Base-by-base conservation (phyloP, 2,113 vertebrate species). In the Chlorodrepanis virens region DNA sequence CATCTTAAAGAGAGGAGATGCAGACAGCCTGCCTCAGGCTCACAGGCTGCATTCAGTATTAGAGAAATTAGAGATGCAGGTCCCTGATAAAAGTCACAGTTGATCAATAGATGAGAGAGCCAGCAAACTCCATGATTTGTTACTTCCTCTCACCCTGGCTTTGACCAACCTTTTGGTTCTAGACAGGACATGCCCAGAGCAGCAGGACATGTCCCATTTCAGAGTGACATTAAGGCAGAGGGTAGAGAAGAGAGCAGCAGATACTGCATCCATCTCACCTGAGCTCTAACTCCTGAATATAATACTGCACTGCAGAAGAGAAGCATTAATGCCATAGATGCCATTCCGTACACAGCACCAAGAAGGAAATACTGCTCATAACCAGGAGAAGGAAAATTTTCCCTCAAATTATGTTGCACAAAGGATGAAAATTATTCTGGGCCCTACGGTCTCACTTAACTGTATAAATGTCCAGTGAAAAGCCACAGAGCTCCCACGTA, bases 371-470 rank as follows among this genome's bases (percentile, higher is more conserved):
- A 33, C 4, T 72, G 17, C 25, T 79, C 6, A 31, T 28, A 76
- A 52, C 7, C 7, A 75, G 35, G 22, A 93, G 47, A 78, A 21
- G 11, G 9, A 65, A 81, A 37, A 39, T 1, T 63, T 64, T 52
- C 23, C 42, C 18, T 61, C 13, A 29, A 84, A 87, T 71, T 74
- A 39, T 1, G 5, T 29, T 84, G 64, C 52, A 53, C 7, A 63
- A 74, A 83, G 25, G 11, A 14, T 21, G 37, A 87, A 75, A 91
- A 40, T 18, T 0, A 67, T 80, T 53, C 67, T 44, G 35, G 28
- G 23, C 6, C 37, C 29, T 64, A 28, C 0, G 3, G 17, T 2
- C 45, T 49, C 39, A 49, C 23, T n/a, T 54, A 21, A 13, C 37
- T 63, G 29, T 47, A 47, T 22, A 47, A 79, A 19, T 1, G 10